Conservation (phyloP, 2,113 vertebrate genomes). For the Tauraco erythrolophus region DNA sequence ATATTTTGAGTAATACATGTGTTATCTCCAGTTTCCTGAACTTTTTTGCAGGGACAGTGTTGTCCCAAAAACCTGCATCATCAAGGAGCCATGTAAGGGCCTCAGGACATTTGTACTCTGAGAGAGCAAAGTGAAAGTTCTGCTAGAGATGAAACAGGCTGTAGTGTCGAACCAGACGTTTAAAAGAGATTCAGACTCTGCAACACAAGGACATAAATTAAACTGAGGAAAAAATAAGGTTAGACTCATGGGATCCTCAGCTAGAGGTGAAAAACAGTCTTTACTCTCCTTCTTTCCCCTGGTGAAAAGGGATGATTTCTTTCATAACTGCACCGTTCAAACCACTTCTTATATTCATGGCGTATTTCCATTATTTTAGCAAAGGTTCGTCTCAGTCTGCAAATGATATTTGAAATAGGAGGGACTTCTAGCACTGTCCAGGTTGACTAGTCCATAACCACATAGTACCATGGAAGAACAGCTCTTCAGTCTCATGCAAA, state of each 20-base stretch:
- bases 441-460: not conserved
- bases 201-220: not conserved
- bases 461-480: not conserved
- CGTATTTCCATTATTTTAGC: constrained; percentile 7
- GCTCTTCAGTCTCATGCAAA: not conserved
- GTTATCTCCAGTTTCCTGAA: not conserved
- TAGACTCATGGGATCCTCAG: not conserved
- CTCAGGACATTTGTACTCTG: not conserved
- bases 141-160: not conserved
- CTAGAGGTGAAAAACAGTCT: not conserved
- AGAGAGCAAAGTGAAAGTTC: not conserved
- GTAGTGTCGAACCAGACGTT: not conserved
- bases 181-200: not conserved
- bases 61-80: not conserved
- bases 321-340: not conserved
- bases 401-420: not conserved
- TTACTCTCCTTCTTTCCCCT: not conserved
- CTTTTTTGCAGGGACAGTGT: not conserved
- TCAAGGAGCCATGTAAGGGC: not conserved
- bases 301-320: not conserved
- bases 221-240: not conserved
- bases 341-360: not conserved
- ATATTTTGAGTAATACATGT: not conserved
- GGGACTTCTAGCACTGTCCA: not conserved
- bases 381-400: not conserved